Percentiles rank a stretch among this genome's conserved stretches.
phyloP scores from a whole-genome alignment of 2,797 vertebrate genomes.

The Spheniscus humboldti region DNA sequence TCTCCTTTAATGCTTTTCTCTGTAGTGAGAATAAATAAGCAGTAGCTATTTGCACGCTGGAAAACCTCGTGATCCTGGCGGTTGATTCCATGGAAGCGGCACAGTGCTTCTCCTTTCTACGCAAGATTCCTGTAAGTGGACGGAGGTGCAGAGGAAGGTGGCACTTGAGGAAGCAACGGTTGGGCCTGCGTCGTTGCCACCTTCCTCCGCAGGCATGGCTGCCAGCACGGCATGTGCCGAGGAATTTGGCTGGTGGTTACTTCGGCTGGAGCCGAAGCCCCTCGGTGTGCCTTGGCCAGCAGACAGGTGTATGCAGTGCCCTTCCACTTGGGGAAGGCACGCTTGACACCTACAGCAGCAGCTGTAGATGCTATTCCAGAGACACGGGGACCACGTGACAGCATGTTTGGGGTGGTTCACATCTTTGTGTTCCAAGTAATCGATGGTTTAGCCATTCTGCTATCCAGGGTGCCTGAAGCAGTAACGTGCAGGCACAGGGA shows the following conservation, averaged over 20 bases:
- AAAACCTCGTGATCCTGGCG: not conserved
- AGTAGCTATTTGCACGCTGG: not conserved
- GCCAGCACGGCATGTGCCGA: fast-evolving
- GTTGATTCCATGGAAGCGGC: not conserved
- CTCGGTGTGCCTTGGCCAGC: not conserved
- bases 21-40: not conserved
- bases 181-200: too few species aligned
- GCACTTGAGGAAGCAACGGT: fast-evolving
- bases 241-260: not conserved
- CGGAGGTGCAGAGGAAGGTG: not conserved
- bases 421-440: not conserved
- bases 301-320: fast-evolving
- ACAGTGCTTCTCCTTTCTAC: not conserved
- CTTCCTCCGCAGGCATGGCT: not conserved
- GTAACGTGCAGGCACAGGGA: not conserved
- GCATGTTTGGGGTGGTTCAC: not conserved
- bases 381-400: fast-evolving
- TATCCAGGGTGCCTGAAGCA: not conserved
- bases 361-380: not conserved
- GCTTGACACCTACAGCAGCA: not conserved
- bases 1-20: not conserved
- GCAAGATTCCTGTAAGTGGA: fast-evolving
- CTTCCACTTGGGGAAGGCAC: not conserved
- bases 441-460: not conserved
- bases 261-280: not conserved